Conservation (phyloP, 2,888 invertebrate species). For the Dynastes hyllus region DNA sequence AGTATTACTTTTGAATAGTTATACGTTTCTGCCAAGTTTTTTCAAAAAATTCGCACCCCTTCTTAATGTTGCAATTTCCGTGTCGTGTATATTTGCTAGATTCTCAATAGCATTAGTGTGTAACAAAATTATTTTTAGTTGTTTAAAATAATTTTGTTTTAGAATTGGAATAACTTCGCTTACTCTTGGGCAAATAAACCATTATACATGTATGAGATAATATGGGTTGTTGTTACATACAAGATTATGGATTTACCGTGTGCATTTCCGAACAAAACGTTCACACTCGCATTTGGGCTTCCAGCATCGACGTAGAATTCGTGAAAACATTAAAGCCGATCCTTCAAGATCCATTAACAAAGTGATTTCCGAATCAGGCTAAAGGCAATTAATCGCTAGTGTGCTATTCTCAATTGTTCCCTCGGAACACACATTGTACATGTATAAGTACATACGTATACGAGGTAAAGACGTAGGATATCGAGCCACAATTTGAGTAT, state of each 20-base stretch:
- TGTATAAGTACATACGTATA: neutral
- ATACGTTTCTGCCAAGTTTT: too few species aligned
- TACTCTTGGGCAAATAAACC: too few species aligned
- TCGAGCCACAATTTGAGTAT: slow-evolving; percentile 33
- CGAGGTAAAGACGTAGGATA: slow-evolving; percentile 4
- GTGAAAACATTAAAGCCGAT: slow-evolving; percentile 21
- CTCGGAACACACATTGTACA: neutral
- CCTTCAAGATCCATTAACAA: slow-evolving; percentile 23
- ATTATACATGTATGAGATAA: neutral
- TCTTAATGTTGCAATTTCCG: too few species aligned
- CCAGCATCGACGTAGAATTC: slow-evolving; percentile 2
- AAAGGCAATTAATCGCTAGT: slow-evolving; percentile 36
- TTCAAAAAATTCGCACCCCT: too few species aligned
- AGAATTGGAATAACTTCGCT: too few species aligned
- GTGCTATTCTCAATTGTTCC: slow-evolving; percentile 2
- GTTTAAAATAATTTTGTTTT: too few species aligned
- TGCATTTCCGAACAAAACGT: too few species aligned
- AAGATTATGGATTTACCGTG: neutral
- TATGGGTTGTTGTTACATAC: neutral
- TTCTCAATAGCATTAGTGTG: too few species aligned
- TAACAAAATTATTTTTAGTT: too few species aligned
- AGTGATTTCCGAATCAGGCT: slow-evolving; percentile 35
- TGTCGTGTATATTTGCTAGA: too few species aligned
- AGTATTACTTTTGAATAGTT: too few species aligned
- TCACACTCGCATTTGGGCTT: neutral